phyloP scores from a whole-genome alignment of 2,888 invertebrate species.

The Tinea semifulvella region DNA sequence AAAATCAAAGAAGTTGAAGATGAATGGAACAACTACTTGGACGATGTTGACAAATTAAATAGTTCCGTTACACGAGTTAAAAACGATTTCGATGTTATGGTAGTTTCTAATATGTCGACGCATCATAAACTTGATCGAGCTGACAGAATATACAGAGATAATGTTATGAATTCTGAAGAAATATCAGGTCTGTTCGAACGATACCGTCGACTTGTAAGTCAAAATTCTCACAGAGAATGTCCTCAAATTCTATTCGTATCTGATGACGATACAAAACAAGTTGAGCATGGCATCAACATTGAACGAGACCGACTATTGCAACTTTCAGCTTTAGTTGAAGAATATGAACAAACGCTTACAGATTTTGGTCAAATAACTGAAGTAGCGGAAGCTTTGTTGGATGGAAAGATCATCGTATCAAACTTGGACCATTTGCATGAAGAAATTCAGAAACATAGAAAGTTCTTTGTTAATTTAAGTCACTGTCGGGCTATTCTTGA shows the following conservation, averaged over 20 bases:
- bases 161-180: conserved; percentile 69
- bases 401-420: conserved; percentile 78
- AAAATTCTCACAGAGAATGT: conserved; percentile 75
- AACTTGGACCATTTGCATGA: conserved; percentile 84
- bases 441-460: conserved; percentile 89
- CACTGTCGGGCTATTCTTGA: conserved; percentile 88
- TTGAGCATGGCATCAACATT: conserved; percentile 73
- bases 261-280: conserved; percentile 73
- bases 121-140: conserved; percentile 73
- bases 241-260: conserved; percentile 73
- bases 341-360: conserved; percentile 87
- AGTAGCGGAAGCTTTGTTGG: conserved; percentile 82
- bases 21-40: conserved; percentile 77
- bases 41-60: conserved; percentile 68
- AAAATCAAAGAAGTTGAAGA: conserved; percentile 66
- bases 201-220: conserved; percentile 70
- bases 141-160: conserved; percentile 74
- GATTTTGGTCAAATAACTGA: conserved; percentile 88
- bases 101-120: conserved; percentile 71
- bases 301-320: conserved; percentile 83
- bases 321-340: conserved; percentile 78
- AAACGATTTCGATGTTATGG: conserved; percentile 61
- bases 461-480: conserved; percentile 88
- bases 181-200: conserved; percentile 69
- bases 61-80: conserved; percentile 58